Conservation (phyloP, 2,888 invertebrate species). For the Cosmia pyralina region DNA sequence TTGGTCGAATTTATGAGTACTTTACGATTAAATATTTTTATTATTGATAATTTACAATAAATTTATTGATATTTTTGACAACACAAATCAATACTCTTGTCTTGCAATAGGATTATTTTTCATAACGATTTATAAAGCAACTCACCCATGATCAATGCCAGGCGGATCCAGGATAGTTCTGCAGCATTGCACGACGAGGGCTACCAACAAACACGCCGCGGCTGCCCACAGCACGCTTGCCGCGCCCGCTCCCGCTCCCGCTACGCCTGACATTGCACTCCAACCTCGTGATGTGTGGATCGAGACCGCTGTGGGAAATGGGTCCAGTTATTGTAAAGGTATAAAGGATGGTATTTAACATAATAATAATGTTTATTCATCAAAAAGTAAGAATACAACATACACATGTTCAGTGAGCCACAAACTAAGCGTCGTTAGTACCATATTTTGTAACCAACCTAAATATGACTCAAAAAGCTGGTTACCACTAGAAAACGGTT, state of each 20-base stretch:
- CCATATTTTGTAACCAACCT: too few species aligned
- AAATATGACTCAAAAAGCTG: too few species aligned
- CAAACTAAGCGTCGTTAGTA: too few species aligned
- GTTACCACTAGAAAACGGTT: background rate
- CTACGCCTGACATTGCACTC: slow-evolving; percentile 77
- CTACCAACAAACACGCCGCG: slow-evolving; percentile 88
- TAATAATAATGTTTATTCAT: too few species aligned
- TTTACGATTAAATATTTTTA: too few species aligned
- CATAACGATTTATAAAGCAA: background rate
- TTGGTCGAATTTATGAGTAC: too few species aligned
- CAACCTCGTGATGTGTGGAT: slow-evolving; percentile 91
- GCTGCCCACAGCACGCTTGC: slow-evolving; percentile 89
- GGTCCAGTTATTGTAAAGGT: slow-evolving; percentile 2
- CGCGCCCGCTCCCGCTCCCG: slow-evolving; percentile 79
- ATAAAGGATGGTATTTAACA: too few species aligned
- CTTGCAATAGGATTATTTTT: background rate
- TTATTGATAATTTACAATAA: too few species aligned
- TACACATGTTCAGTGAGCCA: too few species aligned
- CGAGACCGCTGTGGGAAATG: slow-evolving; percentile 86
- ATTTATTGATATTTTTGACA: too few species aligned
- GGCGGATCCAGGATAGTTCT: slow-evolving; percentile 87
- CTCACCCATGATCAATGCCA: slow-evolving; percentile 75
- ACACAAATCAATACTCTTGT: too few species aligned
- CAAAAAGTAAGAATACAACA: too few species aligned
- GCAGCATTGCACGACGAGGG: slow-evolving; percentile 89